Evolutionary conservation across 1,140 invertebrate species (phyloP).

Genomic region (Drosophila oshimai): DNA sequence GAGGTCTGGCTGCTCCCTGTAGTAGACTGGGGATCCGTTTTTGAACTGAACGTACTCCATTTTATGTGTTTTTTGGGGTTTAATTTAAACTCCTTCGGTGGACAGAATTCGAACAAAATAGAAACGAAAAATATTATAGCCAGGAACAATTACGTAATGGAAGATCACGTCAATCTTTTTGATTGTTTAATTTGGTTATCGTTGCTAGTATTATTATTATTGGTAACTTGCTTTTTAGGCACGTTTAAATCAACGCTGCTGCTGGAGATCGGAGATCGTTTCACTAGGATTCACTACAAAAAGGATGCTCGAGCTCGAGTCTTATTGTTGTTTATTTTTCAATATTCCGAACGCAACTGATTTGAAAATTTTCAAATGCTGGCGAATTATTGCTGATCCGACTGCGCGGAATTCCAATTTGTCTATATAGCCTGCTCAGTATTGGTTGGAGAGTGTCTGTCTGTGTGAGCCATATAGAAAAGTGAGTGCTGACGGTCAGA

Average conservation of each 20-base stretch:
- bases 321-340: conserved; percentile 81
- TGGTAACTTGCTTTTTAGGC: conserved; percentile 67
- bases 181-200: background rate
- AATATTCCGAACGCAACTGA: conserved; percentile 83
- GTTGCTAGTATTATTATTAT: conserved; percentile 2
- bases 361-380: conserved; percentile 79
- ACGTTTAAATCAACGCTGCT: conserved; percentile 73
- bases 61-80: conserved; percentile 60
- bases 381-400: conserved; percentile 80
- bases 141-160: conserved; percentile 57
- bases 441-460: conserved; percentile 46
- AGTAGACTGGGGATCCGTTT: conserved; percentile 82
- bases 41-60: conserved; percentile 83
- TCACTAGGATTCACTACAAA: conserved; percentile 65
- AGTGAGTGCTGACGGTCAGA: conserved; percentile 67
- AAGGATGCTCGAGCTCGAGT: conserved; percentile 60
- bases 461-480: conserved; percentile 40
- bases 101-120: conserved; percentile 40
- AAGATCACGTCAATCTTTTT: conserved; percentile 12
- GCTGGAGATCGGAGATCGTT: conserved; percentile 65
- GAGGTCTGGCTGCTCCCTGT: conserved; percentile 82
- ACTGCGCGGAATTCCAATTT: conserved; percentile 76
- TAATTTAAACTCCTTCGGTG: conserved; percentile 73
- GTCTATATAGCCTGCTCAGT: conserved; percentile 28
- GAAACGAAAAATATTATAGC: conserved; percentile 56